Percentiles rank a stretch among this genome's conserved stretches.
Conservation (phyloP, 2,888 invertebrate genomes). For the Trilocha varians region DNA sequence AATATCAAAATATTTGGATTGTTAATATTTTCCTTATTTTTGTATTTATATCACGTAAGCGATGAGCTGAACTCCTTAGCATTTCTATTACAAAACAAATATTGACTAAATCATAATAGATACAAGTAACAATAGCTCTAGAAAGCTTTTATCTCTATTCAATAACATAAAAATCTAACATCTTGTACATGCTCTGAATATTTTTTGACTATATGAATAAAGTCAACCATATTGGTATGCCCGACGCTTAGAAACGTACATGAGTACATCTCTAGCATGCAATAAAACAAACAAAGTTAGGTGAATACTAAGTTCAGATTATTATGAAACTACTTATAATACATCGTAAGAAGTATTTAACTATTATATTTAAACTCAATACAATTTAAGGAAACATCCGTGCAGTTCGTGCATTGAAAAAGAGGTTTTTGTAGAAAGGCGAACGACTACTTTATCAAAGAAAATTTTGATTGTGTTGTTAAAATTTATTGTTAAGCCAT, state of each 20-base stretch:
- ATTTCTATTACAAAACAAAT: too few species aligned
- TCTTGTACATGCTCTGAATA: conserved; percentile 1
- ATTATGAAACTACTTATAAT: background rate
- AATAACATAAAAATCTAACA: background rate
- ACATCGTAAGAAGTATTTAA: background rate
- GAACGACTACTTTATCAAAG: background rate
- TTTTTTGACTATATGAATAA: background rate
- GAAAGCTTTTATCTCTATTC: conserved; percentile 1
- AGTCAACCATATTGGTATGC: conserved; percentile 4
- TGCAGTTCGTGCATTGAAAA: too few species aligned
- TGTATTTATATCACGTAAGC: too few species aligned
- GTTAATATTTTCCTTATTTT: too few species aligned
- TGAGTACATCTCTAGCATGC: conserved; percentile 1
- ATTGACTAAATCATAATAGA: too few species aligned
- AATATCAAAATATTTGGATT: too few species aligned
- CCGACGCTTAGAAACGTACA: conserved; percentile 3
- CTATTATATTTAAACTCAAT: background rate
- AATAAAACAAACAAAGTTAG: background rate
- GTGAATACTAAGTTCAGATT: conserved; percentile 2
- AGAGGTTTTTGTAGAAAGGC: background rate
- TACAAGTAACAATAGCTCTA: background rate
- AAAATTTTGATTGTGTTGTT: background rate
- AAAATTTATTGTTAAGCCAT: too few species aligned
- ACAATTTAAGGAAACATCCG: too few species aligned
- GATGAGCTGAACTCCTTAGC: too few species aligned